These are phyloP conservation scores for Pollenia angustigena DNA, from an alignment of 2,888 invertebrate species.

Conservation along the genomic window DNA sequence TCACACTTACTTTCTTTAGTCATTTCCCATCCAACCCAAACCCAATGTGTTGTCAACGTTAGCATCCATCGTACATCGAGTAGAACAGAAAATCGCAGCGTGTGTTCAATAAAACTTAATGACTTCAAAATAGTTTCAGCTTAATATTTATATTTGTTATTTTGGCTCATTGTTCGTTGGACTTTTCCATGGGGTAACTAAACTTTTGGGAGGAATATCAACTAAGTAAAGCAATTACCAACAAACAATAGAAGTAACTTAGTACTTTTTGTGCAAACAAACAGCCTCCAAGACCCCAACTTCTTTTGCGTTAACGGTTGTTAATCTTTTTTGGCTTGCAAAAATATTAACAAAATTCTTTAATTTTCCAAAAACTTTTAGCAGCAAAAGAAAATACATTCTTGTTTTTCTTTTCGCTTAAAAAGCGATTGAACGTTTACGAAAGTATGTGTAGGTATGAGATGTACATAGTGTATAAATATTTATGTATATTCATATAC, in stretches of 20 bases:
- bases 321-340: neutral
- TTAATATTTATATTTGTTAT: neutral
- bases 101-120: conserved; percentile 65
- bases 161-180: neutral
- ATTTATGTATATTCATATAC: no score
- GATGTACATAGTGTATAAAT: no score
- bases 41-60: neutral
- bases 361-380: conserved; percentile 24
- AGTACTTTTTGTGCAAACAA: conserved; percentile 5
- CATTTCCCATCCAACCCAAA: neutral
- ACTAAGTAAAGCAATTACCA: conserved; percentile 37
- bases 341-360: conserved; percentile 4
- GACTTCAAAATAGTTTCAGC: conserved; percentile 52
- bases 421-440: conserved; percentile 24
- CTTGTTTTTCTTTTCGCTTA: neutral
- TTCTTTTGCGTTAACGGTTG: no score
- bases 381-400: neutral
- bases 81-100: conserved; percentile 57
- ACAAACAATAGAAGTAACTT: conserved; percentile 22
- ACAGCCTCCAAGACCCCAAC: neutral
- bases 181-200: conserved; percentile 50
- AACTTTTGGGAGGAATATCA: conserved; percentile 41
- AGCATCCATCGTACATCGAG: neutral
- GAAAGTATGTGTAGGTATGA: neutral
- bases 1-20: neutral